phyloP scores from a whole-genome alignment of 1,140 invertebrate genomes.

The Rhysida immarginata region DNA sequence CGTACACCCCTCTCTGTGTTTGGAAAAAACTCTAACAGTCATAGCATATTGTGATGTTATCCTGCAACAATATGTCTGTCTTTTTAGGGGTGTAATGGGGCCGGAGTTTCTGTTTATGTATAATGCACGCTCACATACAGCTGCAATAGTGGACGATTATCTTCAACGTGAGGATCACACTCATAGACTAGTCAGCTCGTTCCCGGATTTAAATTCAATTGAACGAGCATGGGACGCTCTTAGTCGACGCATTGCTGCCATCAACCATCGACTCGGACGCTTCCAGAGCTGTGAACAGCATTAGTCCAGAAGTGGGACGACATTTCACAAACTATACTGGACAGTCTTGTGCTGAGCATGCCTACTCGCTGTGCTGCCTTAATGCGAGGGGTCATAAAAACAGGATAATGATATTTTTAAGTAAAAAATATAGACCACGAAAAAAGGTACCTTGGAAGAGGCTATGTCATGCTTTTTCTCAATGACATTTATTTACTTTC shows the following conservation, averaged over 20 bases:
- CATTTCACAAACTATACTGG: too few species aligned
- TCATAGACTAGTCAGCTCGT: not conserved
- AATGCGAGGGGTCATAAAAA: too few species aligned
- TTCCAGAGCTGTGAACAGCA: too few species aligned
- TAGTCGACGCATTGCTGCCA: not conserved
- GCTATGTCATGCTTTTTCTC: too few species aligned
- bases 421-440: too few species aligned
- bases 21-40: not conserved
- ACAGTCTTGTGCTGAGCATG: too few species aligned
- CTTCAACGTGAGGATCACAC: not conserved
- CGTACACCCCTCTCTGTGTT: not conserved
- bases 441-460: too few species aligned
- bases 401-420: too few species aligned
- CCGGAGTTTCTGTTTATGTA: not conserved
- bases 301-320: too few species aligned
- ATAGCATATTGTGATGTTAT: not conserved
- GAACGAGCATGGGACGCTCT: not conserved
- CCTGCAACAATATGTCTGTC: not conserved
- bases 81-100: not conserved
- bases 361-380: too few species aligned
- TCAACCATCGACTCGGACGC: not conserved
- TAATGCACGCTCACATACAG: not conserved
- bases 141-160: not conserved
- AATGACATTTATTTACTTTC: too few species aligned
- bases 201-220: not conserved